Conservation (phyloP, 2,113 vertebrate species). For the Aegithalos caudatus region DNA sequence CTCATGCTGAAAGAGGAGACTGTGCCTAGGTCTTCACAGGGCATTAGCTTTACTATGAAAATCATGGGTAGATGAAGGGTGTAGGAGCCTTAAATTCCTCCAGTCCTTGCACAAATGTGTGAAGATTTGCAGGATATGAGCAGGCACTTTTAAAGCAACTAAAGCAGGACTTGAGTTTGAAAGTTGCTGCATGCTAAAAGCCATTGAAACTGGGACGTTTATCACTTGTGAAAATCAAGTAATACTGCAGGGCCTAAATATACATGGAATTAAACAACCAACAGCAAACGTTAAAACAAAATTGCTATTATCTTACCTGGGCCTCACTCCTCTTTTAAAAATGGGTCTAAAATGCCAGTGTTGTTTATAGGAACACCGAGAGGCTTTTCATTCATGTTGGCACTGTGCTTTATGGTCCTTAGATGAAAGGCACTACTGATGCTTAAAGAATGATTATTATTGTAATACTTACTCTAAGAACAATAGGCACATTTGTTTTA, state of each 20-base stretch:
- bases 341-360: not conserved
- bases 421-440: slow-evolving; percentile 57
- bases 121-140: not conserved
- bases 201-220: not conserved
- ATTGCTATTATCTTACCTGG: not conserved
- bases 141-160: not conserved
- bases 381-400: slow-evolving; percentile 7
- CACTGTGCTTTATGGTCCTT: slow-evolving; percentile 31
- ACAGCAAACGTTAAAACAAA: not conserved
- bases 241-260: not conserved
- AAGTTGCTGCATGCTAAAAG: not conserved
- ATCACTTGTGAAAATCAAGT: not conserved
- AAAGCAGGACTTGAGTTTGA: not conserved
- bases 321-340: not conserved
- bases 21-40: not conserved
- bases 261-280: not conserved
- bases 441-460: slow-evolving; percentile 55
- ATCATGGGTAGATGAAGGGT: not conserved
- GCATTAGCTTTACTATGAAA: not conserved
- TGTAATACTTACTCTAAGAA: slow-evolving; percentile 34
- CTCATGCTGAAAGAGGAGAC: slow-evolving; percentile 21
- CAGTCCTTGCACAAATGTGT: not conserved
- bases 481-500: slow-evolving; percentile 53
- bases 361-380: not conserved
- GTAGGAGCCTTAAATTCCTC: not conserved